These are phyloP conservation scores for Dermochelys coriacea DNA, from an alignment of 2,797 vertebrate species.

Conservation along the genomic window DNA sequence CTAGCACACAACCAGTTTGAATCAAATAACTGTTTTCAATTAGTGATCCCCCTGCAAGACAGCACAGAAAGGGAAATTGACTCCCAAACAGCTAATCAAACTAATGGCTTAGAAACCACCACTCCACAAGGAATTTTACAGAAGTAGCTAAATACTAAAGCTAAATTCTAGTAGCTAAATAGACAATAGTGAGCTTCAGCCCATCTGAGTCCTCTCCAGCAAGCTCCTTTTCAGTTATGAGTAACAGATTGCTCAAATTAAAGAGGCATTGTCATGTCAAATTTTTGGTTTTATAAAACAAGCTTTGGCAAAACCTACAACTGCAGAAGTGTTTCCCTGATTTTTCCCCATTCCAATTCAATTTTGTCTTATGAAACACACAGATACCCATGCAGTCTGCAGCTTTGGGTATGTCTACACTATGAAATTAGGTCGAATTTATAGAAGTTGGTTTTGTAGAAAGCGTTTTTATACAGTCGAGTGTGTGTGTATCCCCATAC, in stretches of 20 bases:
- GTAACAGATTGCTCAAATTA: conserved; percentile 58
- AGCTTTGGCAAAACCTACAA: conserved; percentile 1
- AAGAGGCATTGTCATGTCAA: conserved; percentile 59
- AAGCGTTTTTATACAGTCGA: too few relatives aligned
- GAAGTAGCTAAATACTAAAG: conserved; percentile 64
- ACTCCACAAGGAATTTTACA: conserved; percentile 43
- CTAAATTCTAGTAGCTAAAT: neutral
- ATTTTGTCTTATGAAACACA: neutral
- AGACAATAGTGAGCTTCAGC: conserved; percentile 11
- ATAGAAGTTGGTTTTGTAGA: too few relatives aligned
- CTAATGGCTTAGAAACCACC: conserved; percentile 62
- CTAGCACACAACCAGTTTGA: conserved; percentile 47
- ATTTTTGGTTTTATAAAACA: conserved; percentile 41
- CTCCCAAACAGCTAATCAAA: conserved; percentile 56
- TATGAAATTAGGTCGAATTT: too few relatives aligned
- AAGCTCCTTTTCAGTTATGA: conserved; percentile 68
- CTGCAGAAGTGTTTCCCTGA: conserved; percentile 25
- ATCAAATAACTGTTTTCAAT: conserved; percentile 34
- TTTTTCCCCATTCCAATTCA: neutral
- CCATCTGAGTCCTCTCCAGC: conserved; percentile 68
- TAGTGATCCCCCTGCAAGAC: conserved; percentile 46
- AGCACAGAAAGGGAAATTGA: conserved; percentile 20
- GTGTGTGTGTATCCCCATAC: too few relatives aligned
- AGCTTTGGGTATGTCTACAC: too few relatives aligned
- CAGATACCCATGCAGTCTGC: neutral